These are phyloP conservation scores for Potamilus streckersoni DNA, from an alignment of 1,140 invertebrate genomes.

Conservation along the genomic window DNA sequence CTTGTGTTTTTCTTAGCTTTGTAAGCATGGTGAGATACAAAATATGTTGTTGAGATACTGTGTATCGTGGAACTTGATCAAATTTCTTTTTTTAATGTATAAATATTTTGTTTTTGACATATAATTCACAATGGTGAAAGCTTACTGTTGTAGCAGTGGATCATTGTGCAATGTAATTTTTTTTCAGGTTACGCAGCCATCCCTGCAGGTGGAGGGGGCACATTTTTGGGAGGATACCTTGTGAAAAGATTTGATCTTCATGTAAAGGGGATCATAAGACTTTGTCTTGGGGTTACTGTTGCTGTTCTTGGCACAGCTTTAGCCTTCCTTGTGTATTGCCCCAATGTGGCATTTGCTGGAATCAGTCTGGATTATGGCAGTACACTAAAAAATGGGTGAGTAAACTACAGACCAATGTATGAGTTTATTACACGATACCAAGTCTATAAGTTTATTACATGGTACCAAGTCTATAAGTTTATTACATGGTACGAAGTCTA, in stretches of 20 bases:
- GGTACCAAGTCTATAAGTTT: too few relatives aligned
- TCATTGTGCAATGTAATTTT: not conserved
- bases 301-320: constrained; percentile 74
- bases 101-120: not conserved
- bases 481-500: too few relatives aligned
- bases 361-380: constrained; percentile 71
- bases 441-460: too few relatives aligned
- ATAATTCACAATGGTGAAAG: not conserved
- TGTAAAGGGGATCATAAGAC: constrained; percentile 81
- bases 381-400: constrained; percentile 40
- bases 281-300: constrained; percentile 76
- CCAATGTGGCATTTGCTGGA: constrained; percentile 80
- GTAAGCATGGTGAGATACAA: too few relatives aligned
- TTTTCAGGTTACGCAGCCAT: constrained; percentile 77
- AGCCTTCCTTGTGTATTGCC: constrained; percentile 80
- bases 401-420: not conserved
- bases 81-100: not conserved
- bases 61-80: not conserved
- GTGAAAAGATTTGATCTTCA: constrained; percentile 80
- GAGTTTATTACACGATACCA: too few relatives aligned
- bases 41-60: too few relatives aligned
- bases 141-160: not conserved
- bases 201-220: constrained; percentile 80
- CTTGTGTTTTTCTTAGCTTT: too few relatives aligned
- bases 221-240: constrained; percentile 83